Conservation (phyloP, 1,140 invertebrate species). For the Eumeta japonica region DNA sequence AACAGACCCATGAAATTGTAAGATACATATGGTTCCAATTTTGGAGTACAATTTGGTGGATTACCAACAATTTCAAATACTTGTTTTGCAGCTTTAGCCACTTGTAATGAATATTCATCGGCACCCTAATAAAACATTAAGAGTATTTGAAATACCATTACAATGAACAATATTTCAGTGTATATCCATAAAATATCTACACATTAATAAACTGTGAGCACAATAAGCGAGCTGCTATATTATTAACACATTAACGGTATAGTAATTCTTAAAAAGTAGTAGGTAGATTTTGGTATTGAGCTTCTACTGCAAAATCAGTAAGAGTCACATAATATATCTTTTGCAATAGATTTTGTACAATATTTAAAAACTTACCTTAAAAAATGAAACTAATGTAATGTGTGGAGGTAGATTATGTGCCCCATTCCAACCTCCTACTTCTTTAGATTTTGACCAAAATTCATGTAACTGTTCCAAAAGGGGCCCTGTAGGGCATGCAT, state of each 20-base stretch:
- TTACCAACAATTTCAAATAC: slow-evolving; percentile 68
- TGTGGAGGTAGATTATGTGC: slow-evolving; percentile 87
- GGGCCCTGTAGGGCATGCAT: slow-evolving; percentile 77
- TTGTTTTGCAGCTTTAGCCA: slow-evolving; percentile 66
- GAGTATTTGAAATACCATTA: no score
- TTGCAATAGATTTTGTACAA: no score
- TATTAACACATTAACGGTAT: no score
- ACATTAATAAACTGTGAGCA: no score
- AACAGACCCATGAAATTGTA: slow-evolving; percentile 87
- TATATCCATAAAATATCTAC: no score
- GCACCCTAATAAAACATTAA: slow-evolving; percentile 70
- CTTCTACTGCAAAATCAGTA: no score
- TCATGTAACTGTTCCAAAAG: slow-evolving; percentile 65
- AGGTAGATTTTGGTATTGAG: no score
- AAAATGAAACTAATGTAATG: slow-evolving; percentile 85
- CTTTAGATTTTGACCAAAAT: slow-evolving; percentile 79
- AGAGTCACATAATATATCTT: no score
- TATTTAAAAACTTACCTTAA: slow-evolving; percentile 79
- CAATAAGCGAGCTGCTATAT: no score
- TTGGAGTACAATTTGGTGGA: slow-evolving; percentile 61
- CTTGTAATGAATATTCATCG: slow-evolving; percentile 67
- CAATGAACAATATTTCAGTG: no score
- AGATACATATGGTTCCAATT: slow-evolving; percentile 78
- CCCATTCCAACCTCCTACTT: slow-evolving; percentile 79
- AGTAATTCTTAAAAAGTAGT: no score